These are phyloP conservation scores for Sitta europaea DNA, from an alignment of 2,113 vertebrate genomes.

Conservation along the genomic window DNA sequence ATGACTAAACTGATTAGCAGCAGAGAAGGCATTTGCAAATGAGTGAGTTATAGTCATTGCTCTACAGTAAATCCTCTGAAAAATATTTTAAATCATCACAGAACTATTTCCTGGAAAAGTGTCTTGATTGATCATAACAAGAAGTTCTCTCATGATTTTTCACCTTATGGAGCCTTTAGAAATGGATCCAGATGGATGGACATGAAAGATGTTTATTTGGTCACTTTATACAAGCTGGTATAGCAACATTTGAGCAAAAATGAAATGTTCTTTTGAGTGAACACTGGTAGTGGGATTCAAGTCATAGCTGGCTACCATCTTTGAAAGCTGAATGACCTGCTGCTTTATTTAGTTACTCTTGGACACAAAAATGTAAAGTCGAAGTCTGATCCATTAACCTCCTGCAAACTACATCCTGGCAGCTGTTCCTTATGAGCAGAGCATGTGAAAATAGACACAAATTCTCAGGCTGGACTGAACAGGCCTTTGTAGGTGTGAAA, in stretches of 20 bases:
- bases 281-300: background rate
- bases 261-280: background rate
- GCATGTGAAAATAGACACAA: background rate
- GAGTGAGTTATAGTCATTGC: slow-evolving; percentile 60
- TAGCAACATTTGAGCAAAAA: background rate
- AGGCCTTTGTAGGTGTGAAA: background rate
- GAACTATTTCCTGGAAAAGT: background rate
- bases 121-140: background rate
- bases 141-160: background rate
- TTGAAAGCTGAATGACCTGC: background rate
- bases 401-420: background rate
- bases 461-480: background rate
- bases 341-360: background rate
- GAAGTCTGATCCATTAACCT: background rate
- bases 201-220: background rate
- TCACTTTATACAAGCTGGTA: background rate
- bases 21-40: slow-evolving; percentile 49
- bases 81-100: slow-evolving; percentile 6
- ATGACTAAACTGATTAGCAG: slow-evolving; percentile 65
- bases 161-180: background rate
- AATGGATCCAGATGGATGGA: background rate
- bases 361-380: background rate
- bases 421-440: background rate
- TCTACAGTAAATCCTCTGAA: slow-evolving; percentile 7
- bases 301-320: background rate